Percentiles rank a stretch among this genome's conserved stretches.
Conservation (phyloP, 37 sponge, comb jelly and placozoan species). For the Aphrocallistes beatrix region DNA sequence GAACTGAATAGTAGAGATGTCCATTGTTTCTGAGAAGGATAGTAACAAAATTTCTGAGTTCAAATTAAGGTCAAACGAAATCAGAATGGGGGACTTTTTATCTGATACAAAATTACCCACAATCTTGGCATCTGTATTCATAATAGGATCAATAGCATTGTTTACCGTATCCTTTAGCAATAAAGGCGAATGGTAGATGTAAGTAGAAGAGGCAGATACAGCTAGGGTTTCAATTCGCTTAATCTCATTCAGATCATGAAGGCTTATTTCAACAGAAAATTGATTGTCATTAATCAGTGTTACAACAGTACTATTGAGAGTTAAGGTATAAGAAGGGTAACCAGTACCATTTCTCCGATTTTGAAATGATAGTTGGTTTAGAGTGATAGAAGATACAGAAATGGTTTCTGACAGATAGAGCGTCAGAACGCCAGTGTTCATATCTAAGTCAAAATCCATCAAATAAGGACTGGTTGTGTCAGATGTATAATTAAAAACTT, state of each 20-base stretch:
- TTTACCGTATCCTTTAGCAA: slow-evolving; percentile 47
- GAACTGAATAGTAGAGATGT: slow-evolving; percentile 35
- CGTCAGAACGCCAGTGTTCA: slow-evolving; percentile 42
- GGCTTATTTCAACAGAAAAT: neutral
- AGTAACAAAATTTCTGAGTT: slow-evolving; percentile 40
- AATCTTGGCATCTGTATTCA: slow-evolving; percentile 23
- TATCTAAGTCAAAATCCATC: slow-evolving; percentile 43
- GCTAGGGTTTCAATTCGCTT: slow-evolving; percentile 44
- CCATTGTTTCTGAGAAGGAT: slow-evolving; percentile 69
- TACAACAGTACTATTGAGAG: neutral
- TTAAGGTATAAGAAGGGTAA: neutral
- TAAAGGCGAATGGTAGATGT: slow-evolving; percentile 23
- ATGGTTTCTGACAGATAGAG: slow-evolving; percentile 71
- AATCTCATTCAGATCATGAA: slow-evolving; percentile 54
- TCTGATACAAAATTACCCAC: slow-evolving; percentile 31
- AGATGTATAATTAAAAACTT: slow-evolving; percentile 19
- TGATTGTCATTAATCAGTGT: neutral
- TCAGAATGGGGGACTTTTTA: slow-evolving; percentile 30
- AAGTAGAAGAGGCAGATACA: slow-evolving; percentile 40
- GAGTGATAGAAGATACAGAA: slow-evolving; percentile 37
- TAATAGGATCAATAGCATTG: slow-evolving; percentile 38
- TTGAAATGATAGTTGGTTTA: neutral
- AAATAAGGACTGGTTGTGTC: slow-evolving; percentile 40
- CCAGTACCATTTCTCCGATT: neutral
- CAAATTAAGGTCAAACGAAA: slow-evolving; percentile 49